phyloP scores from a whole-genome alignment of 2,113 vertebrate genomes.

The Petrocephalus zakoni region DNA sequence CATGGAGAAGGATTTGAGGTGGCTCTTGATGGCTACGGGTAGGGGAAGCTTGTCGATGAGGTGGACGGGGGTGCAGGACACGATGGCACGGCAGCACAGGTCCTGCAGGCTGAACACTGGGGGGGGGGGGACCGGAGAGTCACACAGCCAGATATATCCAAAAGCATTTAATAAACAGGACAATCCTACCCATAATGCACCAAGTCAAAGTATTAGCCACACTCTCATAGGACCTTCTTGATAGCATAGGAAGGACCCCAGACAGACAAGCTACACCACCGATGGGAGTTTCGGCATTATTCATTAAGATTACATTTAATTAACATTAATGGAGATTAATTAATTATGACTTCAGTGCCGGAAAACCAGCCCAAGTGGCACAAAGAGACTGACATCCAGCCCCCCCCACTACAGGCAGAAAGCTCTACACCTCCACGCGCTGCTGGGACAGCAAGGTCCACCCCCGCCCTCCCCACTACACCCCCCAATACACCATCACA shows the following conservation, averaged over 20 bases:
- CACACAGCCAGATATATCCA: neutral
- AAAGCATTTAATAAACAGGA: neutral
- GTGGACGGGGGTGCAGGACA: constrained; percentile 95
- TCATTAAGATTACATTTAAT: neutral
- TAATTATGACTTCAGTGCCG: neutral
- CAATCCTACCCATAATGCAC: neutral
- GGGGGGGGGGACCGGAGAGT: neutral
- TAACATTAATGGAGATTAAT: neutral
- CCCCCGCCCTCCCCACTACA: neutral
- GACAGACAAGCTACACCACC: neutral
- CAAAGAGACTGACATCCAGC: neutral
- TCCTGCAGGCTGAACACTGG: constrained; percentile 96
- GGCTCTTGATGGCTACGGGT: constrained; percentile 95
- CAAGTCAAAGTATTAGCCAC: neutral
- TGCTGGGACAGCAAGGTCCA: neutral
- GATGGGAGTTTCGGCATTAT: neutral
- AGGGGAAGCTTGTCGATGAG: constrained; percentile 95
- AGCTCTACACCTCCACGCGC: neutral
- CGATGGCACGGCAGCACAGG: constrained; percentile 93
- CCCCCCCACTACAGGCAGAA: neutral
- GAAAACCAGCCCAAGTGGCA: neutral
- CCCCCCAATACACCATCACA: neutral
- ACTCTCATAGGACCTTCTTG: neutral
- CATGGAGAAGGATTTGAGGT: constrained; percentile 98
- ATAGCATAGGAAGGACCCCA: too few relatives aligned